These are phyloP conservation scores for Nothobranchius kuhntae DNA, from an alignment of 2,113 vertebrate genomes.

Conservation along the genomic window DNA sequence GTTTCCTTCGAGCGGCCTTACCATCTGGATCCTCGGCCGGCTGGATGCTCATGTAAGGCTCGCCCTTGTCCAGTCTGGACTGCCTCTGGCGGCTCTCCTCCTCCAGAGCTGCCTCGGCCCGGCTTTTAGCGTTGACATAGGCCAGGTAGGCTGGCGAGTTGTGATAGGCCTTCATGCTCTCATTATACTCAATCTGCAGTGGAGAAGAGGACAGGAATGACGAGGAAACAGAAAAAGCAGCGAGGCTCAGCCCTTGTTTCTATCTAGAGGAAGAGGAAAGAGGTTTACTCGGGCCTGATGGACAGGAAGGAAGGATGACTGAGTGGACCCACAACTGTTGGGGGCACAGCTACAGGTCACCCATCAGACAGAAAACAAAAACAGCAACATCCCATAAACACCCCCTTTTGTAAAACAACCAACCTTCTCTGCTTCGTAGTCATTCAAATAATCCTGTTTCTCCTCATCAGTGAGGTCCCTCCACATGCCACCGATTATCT, in stretches of 20 bases:
- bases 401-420: slow-evolving; percentile 69
- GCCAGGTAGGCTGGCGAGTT: slow-evolving; percentile 98
- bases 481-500: slow-evolving; percentile 99
- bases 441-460: slow-evolving; percentile 99
- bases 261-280: slow-evolving; percentile 39
- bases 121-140: slow-evolving; percentile 97
- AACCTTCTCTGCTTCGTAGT: slow-evolving; percentile 99
- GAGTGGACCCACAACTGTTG: slow-evolving; percentile 64
- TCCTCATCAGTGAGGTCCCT: slow-evolving; percentile 99
- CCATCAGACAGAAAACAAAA: slow-evolving; percentile 37
- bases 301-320: slow-evolving; percentile 59
- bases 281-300: slow-evolving; percentile 43
- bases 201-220: slow-evolving; percentile 62
- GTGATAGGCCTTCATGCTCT: slow-evolving; percentile 99
- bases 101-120: slow-evolving; percentile 93
- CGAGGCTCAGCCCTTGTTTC: slow-evolving; percentile 35
- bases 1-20: slow-evolving; percentile 69
- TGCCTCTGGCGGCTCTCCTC: slow-evolving; percentile 97
- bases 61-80: slow-evolving; percentile 96
- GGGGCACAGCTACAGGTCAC: slow-evolving; percentile 62
- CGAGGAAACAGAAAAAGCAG: slow-evolving; percentile 41
- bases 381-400: slow-evolving; percentile 26
- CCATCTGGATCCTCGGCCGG: slow-evolving; percentile 97
- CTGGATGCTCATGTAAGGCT: slow-evolving; percentile 98
- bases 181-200: slow-evolving; percentile 97